Conservation (phyloP, 2,113 vertebrate genomes). For the Noctilio leporinus region DNA sequence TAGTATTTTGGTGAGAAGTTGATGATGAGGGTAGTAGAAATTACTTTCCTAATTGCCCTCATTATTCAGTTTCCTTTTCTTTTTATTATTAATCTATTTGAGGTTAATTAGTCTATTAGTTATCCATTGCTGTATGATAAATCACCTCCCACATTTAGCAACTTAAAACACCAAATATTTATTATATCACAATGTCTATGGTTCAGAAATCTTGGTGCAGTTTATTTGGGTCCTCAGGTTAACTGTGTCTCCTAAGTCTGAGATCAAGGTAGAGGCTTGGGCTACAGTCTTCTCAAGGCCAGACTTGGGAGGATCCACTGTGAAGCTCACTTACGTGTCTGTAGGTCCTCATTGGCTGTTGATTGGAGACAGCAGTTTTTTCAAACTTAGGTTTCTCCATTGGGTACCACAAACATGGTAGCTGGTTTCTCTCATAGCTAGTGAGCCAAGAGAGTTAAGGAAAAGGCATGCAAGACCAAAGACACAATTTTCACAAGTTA, state of each 20-base stretch:
- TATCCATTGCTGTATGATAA: not conserved
- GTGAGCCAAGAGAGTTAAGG: not conserved
- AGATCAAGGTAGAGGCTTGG: not conserved
- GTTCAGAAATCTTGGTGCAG: not conserved
- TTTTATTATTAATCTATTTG: not conserved
- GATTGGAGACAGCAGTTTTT: not conserved
- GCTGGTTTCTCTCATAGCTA: not conserved
- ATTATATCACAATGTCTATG: not conserved
- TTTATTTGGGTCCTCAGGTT: not conserved
- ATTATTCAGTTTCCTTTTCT: not conserved
- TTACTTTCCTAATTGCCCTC: fast-evolving
- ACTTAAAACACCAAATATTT: not conserved
- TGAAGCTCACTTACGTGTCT: not conserved
- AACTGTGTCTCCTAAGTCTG: not conserved
- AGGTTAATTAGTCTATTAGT: not conserved
- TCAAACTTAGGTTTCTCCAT: no score
- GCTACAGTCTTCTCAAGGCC: not conserved
- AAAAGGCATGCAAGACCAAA: not conserved
- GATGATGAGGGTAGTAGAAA: not conserved
- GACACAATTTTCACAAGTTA: not conserved
- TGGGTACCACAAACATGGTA: not conserved
- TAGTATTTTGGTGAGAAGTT: not conserved
- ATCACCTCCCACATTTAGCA: not conserved
- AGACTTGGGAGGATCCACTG: not conserved
- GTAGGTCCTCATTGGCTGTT: not conserved